phyloP scores from a whole-genome alignment of 2,797 vertebrate species.

The Sebastes hubbsi region DNA sequence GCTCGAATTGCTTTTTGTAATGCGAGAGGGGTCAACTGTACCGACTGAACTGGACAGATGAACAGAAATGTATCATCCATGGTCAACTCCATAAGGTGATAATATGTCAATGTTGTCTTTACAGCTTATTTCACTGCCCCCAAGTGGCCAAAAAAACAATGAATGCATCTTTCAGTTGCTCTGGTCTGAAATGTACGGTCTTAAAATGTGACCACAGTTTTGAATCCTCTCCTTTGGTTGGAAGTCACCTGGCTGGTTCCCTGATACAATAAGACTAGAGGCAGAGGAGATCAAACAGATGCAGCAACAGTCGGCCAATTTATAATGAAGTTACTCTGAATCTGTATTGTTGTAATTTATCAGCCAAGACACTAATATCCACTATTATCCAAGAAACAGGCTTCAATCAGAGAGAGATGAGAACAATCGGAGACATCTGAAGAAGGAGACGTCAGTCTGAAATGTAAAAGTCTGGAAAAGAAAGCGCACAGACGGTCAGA shows the following conservation, averaged over 20 bases:
- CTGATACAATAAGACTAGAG: conserved; percentile 4
- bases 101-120: not conserved
- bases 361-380: conserved; percentile 4
- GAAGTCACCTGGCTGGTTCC: conserved; percentile 9
- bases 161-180: not conserved
- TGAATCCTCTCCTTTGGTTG: not conserved
- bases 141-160: not conserved
- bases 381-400: not conserved
- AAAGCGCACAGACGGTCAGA: not conserved
- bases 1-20: not conserved
- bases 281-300: conserved; percentile 1
- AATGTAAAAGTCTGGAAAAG: not conserved
- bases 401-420: not conserved
- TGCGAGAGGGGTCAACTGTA: not conserved
- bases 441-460: not conserved
- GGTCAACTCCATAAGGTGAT: not conserved
- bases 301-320: conserved; percentile 1
- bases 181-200: not conserved
- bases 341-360: conserved; percentile 12
- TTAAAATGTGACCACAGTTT: not conserved
- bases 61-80: not conserved
- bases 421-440: not conserved
- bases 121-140: not conserved
- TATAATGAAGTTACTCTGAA: conserved; percentile 11
- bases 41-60: not conserved